phyloP scores from a whole-genome alignment of 2,113 vertebrate genomes.

The Pangasianodon gigas region DNA sequence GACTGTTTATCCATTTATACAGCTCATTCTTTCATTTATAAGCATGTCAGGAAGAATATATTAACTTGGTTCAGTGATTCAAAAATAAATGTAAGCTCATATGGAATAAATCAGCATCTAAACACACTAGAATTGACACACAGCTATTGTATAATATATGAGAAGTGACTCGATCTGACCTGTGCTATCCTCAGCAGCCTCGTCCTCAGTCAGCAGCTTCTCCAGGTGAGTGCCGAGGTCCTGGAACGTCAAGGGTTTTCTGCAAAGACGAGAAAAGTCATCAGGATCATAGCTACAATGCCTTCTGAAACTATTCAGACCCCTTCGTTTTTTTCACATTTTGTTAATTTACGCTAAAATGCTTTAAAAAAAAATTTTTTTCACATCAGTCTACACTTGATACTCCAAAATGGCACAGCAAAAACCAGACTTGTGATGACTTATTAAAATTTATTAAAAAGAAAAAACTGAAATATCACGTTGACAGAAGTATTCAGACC shows the following conservation, averaged over 20 bases:
- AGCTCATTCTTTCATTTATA: not conserved
- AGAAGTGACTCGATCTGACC: conserved; percentile 66
- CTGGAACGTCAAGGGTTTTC: conserved; percentile 91
- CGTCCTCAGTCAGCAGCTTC: conserved; percentile 80
- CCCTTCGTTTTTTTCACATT: too few species aligned
- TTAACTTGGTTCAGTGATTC: not conserved
- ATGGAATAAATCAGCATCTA: not conserved
- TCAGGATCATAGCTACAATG: not conserved
- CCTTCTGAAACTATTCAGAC: too few species aligned
- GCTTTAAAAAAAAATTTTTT: too few species aligned
- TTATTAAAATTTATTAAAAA: too few species aligned
- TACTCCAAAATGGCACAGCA: too few species aligned
- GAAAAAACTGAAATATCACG: too few species aligned
- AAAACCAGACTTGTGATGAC: too few species aligned
- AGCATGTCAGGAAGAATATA: not conserved
- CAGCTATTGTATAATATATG: not conserved
- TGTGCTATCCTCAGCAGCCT: conserved; percentile 73
- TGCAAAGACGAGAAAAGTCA: conserved; percentile 58
- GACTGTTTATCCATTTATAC: not conserved
- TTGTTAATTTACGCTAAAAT: too few species aligned
- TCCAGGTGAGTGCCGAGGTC: conserved; percentile 87
- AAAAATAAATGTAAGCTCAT: not conserved
- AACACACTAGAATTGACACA: not conserved
- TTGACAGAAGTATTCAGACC: too few species aligned
- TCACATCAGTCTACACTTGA: too few species aligned